phyloP scores from a whole-genome alignment of 2,888 invertebrate genomes.

The Nemurella pictetii region DNA sequence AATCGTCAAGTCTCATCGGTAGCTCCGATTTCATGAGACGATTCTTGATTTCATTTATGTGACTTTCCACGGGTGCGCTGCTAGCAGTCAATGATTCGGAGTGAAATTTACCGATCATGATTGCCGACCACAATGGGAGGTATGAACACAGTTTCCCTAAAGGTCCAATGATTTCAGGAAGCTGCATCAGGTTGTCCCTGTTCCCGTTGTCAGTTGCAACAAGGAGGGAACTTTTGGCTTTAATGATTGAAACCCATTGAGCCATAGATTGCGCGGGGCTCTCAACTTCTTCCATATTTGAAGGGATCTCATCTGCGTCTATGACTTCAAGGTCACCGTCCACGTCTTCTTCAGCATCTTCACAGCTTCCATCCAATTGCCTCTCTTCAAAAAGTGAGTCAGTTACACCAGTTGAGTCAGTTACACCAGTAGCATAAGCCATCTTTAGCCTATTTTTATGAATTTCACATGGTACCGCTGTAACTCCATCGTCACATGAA shows the following conservation, averaged over 20 bases:
- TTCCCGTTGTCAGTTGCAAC: neutral
- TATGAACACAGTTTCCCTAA: neutral
- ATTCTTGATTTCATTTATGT: slow-evolving; percentile 12
- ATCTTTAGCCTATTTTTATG: neutral
- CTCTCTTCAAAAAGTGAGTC: neutral
- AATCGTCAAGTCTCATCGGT: slow-evolving; percentile 10
- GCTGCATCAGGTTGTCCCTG: slow-evolving; percentile 1
- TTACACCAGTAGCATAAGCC: neutral
- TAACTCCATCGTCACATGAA: neutral
- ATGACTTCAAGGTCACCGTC: neutral
- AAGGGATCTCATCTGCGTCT: neutral
- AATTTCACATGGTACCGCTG: slow-evolving; percentile 14
- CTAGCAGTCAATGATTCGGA: slow-evolving; percentile 8
- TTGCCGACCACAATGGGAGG: slow-evolving; percentile 19
- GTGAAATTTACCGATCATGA: slow-evolving; percentile 2
- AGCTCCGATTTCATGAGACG: neutral
- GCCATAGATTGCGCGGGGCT: neutral
- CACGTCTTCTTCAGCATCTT: neutral
- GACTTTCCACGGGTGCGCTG: slow-evolving; percentile 19
- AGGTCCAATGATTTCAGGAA: neutral
- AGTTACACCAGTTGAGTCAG: no score
- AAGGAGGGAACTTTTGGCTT: neutral
- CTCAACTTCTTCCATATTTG: neutral
- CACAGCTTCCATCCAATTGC: neutral
- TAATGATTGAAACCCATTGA: neutral